Conservation (phyloP, 2,113 vertebrate species). For the Taxidea taxus region DNA sequence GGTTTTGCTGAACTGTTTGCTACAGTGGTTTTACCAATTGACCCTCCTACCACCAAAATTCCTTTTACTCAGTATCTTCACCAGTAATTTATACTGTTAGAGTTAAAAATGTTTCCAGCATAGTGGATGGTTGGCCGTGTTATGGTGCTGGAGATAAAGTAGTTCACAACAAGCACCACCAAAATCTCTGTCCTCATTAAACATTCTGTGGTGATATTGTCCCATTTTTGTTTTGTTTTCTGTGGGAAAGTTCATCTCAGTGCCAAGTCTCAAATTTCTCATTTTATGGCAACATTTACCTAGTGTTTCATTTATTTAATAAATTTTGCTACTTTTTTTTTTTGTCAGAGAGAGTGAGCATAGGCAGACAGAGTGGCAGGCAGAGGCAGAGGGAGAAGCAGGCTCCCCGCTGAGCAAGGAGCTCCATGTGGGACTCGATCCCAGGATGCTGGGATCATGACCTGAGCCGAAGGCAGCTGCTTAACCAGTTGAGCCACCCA, state of each 20-base stretch:
- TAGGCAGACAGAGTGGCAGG: no score
- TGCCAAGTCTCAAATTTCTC: neutral
- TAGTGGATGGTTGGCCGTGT: neutral
- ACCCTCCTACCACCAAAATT: neutral
- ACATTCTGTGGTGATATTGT: neutral
- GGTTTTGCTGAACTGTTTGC: neutral
- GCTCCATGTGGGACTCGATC: no score
- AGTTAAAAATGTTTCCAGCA: neutral
- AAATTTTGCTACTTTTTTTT: neutral
- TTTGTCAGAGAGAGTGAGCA: no score
- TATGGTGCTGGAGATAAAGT: neutral
- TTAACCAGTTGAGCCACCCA: no score
- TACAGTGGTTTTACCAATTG: neutral
- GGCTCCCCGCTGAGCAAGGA: no score
- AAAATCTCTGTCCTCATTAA: neutral
- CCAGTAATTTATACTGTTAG: neutral
- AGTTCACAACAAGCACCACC: neutral
- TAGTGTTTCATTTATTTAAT: slow-evolving; percentile 14
- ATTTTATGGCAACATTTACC: neutral
- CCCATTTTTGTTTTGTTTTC: neutral
- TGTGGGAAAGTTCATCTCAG: neutral
- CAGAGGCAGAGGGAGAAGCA: no score
- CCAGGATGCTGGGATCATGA: no score
- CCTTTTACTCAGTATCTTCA: neutral
- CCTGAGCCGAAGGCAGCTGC: no score